Evolutionary conservation across 2,113 vertebrate species (phyloP), one percentile per base, ranked within the genome.

Genomic region (Raphicerus campestris): DNA sequence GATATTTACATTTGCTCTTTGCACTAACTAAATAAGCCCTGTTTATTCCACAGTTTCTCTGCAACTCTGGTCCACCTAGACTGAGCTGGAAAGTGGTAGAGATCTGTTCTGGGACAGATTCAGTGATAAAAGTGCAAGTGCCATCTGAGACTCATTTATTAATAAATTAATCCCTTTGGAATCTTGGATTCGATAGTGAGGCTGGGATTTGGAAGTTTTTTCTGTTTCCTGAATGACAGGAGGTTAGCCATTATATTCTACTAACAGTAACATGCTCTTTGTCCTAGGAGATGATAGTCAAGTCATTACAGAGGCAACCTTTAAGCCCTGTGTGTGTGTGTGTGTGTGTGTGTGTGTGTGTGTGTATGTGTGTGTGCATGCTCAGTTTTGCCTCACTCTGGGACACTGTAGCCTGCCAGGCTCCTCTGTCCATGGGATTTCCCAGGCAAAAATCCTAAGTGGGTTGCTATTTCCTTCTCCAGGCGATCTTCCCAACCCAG

Each of bases 1-100:
- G 92, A 55, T 96, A 60, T 96, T 98, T 42, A 32, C 83, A 75
- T 96, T 97, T 97, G 7, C 22, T 97, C 49, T 96, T 88, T 96
- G 61, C 39, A 97, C 75, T 80, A 88, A 77, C 42, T 87, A 95
- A 32, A 45, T 22, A 87, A 81, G 35, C 32, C 32, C 24, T 66
- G 47, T 86, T 58, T 82, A 77, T 73, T 60, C 61, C 10, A 51
- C 1, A 4, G 15, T 87, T 92, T 89, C 56, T 91, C 61, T 55
- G 75, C 7, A 19, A 6, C 53, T 30, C 32, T 75, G 51, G 32
- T 89, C 19, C 56, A 51, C 19, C 5, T 39, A 58, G 84, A 85
- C 42, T 55, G 47, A 87, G 51, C 61, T 85, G 7, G 60, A 95
- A 89, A 63, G 53, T 13, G 24, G 35, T 2, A 30, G 61, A 78